Evolutionary conservation across 2,113 vertebrate species (phyloP).

Genomic region (Mobula birostris): DNA sequence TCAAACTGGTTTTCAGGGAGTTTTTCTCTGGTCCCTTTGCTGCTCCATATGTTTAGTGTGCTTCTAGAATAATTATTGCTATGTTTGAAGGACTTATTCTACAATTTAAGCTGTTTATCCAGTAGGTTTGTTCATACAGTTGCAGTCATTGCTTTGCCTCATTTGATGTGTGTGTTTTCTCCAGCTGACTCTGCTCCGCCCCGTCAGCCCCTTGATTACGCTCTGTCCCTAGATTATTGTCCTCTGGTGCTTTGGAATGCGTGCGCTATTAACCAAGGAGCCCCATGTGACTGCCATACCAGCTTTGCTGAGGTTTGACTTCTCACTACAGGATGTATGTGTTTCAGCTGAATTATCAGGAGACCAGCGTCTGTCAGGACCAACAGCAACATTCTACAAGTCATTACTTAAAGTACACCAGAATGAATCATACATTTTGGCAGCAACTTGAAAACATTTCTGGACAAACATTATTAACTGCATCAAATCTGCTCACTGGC

Average conservation of each 20-base stretch:
- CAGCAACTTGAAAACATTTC: background rate
- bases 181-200: conserved; percentile 2
- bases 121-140: background rate
- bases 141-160: background rate
- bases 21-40: background rate
- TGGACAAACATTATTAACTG: conserved; percentile 14
- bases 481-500: background rate
- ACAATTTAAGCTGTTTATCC: background rate
- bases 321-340: background rate
- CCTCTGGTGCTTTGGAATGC: background rate
- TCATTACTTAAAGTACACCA: background rate
- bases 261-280: conserved; percentile 7
- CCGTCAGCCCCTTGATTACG: background rate
- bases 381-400: conserved; percentile 24
- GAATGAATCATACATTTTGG: conserved; percentile 29
- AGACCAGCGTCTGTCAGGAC: background rate
- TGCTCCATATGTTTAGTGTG: background rate
- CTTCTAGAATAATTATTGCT: background rate
- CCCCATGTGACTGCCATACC: background rate
- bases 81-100: conserved; percentile 20
- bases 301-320: conserved; percentile 10
- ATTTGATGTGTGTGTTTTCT: background rate
- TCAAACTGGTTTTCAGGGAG: background rate
- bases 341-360: background rate
- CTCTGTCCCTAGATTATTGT: background rate